Evolutionary conservation across 2,888 invertebrate species (phyloP), one percentile per base, ranked within the genome.

Genomic region (Drosophila ochracea): DNA sequence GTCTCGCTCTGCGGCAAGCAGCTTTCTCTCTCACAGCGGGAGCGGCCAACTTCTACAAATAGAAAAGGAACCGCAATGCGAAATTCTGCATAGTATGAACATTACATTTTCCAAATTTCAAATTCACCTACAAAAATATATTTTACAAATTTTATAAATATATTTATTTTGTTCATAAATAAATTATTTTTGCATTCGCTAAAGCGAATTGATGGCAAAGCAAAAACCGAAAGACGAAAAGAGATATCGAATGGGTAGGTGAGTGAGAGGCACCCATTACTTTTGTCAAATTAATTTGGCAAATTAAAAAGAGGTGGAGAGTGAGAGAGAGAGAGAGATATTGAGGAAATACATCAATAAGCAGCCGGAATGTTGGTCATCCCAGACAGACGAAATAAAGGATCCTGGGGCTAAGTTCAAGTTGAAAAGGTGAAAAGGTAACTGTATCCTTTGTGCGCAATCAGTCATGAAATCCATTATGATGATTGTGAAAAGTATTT

Each of bases 401-500:
- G 37, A 69, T 67, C 39, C 35, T 21, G 53, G 19, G 28, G 39
- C 65, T 70, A 76, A 74, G 70, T 71, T 62, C 41, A 58, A 57
- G 61, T 61, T 70, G 54, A 64, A 77, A 83, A 80, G 80, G 68
- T 79, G 73, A 69, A 82, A 77, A 73, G 78, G 73, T 76, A 71
- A 43, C 41, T 19, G 52, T 74, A 62, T 53, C 69, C 68, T 72
- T 73, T 76, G 68, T 16, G 72, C 62, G 73, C 77, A 80, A 80
- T 80, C 77, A 76, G 72, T 76, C 78, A 80, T 80, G 67, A 78
- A 78, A 78, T 72, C 77, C 73, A 69, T 69, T 76, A 69, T 59
- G 63, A 82, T 89, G 86, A 87, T 83, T 83, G 73, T 59, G 68
- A 31, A 60, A 78, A 83, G 83, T 80, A 83, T 85, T 88, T 82